Evolutionary conservation across 1,140 invertebrate species (phyloP), one percentile per base, ranked within the genome.

Genomic region (Drosophila ficusphila): DNA sequence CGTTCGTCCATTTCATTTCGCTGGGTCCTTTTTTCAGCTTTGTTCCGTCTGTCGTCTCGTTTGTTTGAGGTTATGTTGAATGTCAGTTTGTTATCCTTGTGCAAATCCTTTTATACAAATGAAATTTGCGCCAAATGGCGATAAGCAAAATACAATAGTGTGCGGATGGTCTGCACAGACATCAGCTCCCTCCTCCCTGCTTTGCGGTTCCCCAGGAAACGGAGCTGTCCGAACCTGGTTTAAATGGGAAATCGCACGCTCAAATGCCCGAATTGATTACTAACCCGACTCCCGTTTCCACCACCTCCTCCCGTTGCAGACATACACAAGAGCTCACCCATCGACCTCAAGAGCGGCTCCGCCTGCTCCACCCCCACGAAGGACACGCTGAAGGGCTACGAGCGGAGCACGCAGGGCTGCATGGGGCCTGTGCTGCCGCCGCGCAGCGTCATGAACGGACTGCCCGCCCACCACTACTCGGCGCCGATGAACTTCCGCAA

Each of bases 261-360:
- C 11, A 23, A 58, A 5, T 71, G 46, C 5, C 25, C 33, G 36
- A 39, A 61, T 56, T 42, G 18, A 44, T 52, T 44, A 64, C 67
- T 71, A 67, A 73, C 31, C 14, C 6, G 44, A n/a, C 5, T 8
- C 1, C 11, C 18, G 18, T 18, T 7, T 18, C n/a, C 14, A 4
- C 9, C 9, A 19, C 36, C 21, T 36, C 5, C 58, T 21, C 14
- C 4, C 38, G 6, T 69, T 68, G 89, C 94, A 95, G 96, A 97
- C 93, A 95, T 96, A 90, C 95, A 96, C 92, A 97, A 97, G 93
- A 97, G 96, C 93, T 94, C 95, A 78, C 95, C 96, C 90, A 95
- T 97, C 93, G 96, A 97, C 92, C 97, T 97, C 93, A 97, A 97
- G 92, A 91, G 90, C 74, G 91, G 90, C 51, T 91, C 91, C 36